Evolutionary conservation across 2,888 invertebrate species (phyloP), one percentile per base, ranked within the genome.

Genomic region (Eudemis profundana): DNA sequence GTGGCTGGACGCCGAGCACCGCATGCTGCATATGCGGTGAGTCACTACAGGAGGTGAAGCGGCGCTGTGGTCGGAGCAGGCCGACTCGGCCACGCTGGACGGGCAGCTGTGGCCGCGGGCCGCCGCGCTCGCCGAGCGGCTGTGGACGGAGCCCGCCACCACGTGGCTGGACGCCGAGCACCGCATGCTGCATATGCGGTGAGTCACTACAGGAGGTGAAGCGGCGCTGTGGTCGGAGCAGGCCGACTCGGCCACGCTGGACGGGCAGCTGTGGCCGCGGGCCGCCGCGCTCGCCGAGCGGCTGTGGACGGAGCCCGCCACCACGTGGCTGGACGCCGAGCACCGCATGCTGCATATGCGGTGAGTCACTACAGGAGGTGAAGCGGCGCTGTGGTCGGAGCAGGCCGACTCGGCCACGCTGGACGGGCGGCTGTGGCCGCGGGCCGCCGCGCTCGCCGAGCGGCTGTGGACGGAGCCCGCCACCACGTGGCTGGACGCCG

Each of bases 341-440:
- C 87, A 93, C 8, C 93, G 97, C 56, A 93, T 97, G 87, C 88
- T 97, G 44, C 90, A 94, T 63, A 93, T 95, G 63, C 84, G 92
- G 91, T 90, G 3, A 66, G 61, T n/a, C n/a, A n/a, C n/a, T n/a
- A n/a, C n/a, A n/a, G n/a, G n/a, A n/a, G n/a, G n/a, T n/a, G n/a
- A n/a, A n/a, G n/a, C n/a, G n/a, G n/a, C n/a, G n/a, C n/a, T n/a
- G n/a, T n/a, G n/a, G n/a, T n/a, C n/a, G n/a, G n/a, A n/a, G n/a
- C n/a, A n/a, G n/a, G n/a, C n/a, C n/a, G n/a, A n/a, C n/a, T n/a
- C n/a, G n/a, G n/a, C n/a, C n/a, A n/a, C n/a, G n/a, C n/a, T n/a
- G n/a, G n/a, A n/a, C n/a, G n/a, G n/a, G n/a, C n/a, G n/a, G n/a
- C 87, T 97, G 72, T 97, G 97, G 97, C 97, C 97, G 2, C 93